Base-by-base conservation (phyloP, 2,797 vertebrate genomes). In the Philypnodon macrostomus region DNA sequence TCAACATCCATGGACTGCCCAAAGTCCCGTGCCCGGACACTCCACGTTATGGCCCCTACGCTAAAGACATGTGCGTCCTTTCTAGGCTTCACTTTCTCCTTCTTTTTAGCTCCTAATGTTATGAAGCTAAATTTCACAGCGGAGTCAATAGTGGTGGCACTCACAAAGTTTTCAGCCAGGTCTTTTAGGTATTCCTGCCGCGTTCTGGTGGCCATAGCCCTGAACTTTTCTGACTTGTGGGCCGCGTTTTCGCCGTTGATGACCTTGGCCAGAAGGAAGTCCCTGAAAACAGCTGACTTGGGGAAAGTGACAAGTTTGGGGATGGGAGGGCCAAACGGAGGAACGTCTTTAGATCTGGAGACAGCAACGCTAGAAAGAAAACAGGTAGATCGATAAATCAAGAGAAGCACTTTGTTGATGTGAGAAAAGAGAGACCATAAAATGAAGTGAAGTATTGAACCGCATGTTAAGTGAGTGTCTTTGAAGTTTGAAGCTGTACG, bases 261-360 rank as follows among this genome's bases (percentile, higher is more conserved):
- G 50, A 98, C 96, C 90, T 99, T 99, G 63, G 96, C 96, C 47
- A 99, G 88, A 19, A 99, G 92, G 85, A 99, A 99, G 94, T 99
- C 96, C 93, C 96, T 92, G 83, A 99, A 98, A 58, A 99, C 96
- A 0, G 96, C 96, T 0, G 96, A 98, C 77, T 98, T 98, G 35
- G 96, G 96, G 70, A 98, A 98, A 60, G 96, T 98, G 51, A 97
- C 96, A 47, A 91, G 93, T 88, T 98, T 98, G 61, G 96, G 96
- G 67, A 98, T 97, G 1, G 95, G 96, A 32, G 96, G 96, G 8
- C 96, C 96, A 1, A 98, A 98, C 0, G 94, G 88, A 56, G 96
- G 96, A 49, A 98, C 96, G 23, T 98, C 96, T 90, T 97, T 98
- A 37, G 96, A 98, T 72, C 96, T 90, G 63, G 96, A 97, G 55